Evolutionary conservation across 2,113 vertebrate species (phyloP).

Genomic region (Cichladusa arquata): DNA sequence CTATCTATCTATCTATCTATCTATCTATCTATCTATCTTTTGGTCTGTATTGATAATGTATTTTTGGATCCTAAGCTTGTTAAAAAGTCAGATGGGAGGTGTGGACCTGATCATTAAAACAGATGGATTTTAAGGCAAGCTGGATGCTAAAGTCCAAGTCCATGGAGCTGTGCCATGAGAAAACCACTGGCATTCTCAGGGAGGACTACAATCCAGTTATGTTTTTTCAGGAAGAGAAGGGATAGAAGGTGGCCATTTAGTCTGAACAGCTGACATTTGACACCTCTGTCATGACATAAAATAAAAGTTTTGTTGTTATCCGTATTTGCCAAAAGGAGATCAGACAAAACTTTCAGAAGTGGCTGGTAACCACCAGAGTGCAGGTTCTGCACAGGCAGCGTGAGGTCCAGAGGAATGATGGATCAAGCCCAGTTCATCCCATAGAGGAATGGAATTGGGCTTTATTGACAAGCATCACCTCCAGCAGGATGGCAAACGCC

Average conservation of each 20-base stretch:
- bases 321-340: neutral
- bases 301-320: neutral
- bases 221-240: neutral
- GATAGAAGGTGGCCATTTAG: neutral
- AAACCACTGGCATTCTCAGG: neutral
- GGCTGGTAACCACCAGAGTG: neutral
- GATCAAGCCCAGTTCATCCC: neutral
- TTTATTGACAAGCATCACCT: neutral
- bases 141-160: neutral
- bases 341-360: neutral
- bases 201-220: rapidly evolving
- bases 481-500: neutral
- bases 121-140: neutral
- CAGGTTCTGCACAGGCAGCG: rapidly evolving
- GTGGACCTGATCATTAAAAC: neutral
- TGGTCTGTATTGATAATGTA: neutral
- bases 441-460: rapidly evolving
- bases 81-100: neutral
- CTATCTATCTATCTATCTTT: neutral
- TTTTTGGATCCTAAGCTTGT: neutral
- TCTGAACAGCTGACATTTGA: neutral
- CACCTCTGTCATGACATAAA: rapidly evolving
- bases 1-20: neutral
- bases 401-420: neutral
- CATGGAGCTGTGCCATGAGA: too few species aligned